These are phyloP conservation scores for Microctonus hyperodae DNA, from an alignment of 2,888 invertebrate genomes.

Conservation along the genomic window DNA sequence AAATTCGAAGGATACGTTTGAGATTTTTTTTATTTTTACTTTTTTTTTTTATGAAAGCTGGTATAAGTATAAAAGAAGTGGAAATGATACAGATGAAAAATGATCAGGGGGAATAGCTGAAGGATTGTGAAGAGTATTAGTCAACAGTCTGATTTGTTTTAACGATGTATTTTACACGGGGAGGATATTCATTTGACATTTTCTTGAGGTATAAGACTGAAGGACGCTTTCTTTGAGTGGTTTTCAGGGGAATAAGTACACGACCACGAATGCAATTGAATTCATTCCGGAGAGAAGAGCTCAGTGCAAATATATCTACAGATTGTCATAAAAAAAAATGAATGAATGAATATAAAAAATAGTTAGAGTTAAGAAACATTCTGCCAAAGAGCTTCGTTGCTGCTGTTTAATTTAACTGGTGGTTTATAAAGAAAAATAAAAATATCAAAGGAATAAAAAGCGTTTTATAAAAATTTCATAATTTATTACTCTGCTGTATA, in stretches of 20 bases:
- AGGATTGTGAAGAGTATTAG: neutral
- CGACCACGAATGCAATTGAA: neutral
- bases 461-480: neutral
- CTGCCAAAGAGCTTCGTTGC: neutral
- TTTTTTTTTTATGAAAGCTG: too few relatives aligned
- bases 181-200: neutral
- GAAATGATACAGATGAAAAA: neutral
- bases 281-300: neutral
- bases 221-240: neutral
- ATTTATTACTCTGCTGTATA: too few relatives aligned
- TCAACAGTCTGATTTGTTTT: slow-evolving; percentile 2
- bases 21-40: too few relatives aligned
- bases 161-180: neutral
- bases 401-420: neutral
- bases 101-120: neutral
- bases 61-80: neutral
- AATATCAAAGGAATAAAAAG: neutral
- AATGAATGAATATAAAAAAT: neutral
- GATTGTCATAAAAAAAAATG: neutral
- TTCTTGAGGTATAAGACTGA: neutral
- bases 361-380: neutral
- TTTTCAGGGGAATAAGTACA: neutral
- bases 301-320: neutral
- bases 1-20: neutral
- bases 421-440: neutral